Base-by-base conservation (phyloP, 2,113 vertebrate genomes). In the Rhadina sibilatrix region DNA sequence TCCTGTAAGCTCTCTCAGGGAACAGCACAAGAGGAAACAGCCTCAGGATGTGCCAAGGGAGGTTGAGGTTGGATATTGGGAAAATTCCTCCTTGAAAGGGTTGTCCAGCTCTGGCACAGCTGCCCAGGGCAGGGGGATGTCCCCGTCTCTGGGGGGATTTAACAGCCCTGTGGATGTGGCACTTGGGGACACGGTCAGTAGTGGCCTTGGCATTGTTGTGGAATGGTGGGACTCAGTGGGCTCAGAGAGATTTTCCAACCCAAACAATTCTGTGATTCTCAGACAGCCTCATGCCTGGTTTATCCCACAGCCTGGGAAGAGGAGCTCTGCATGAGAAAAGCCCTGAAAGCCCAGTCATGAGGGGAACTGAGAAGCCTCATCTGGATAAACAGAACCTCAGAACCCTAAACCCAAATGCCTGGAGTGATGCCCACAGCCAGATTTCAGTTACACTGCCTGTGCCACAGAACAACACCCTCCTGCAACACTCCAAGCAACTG, bases 161-260 rank as follows among this genome's bases (percentile, higher is more conserved):
- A 85, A 31, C 30, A 47, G 38, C 25, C 4, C 3, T 16, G 12
- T 15, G 40, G 38, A 42, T 20, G 27, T 47, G 60, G 66, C 46
- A 66, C 19, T 3, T 71, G 49, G 33, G 33, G 64, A 77, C 52
- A 31, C 2, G 52, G 50, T 16, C 57, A 72, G 44, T 22, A n/a
- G 12, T 72, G 38, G n/a, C 38, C 17, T 40, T 16, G 59, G 2
- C 52, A 80, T 4, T 65, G 44, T 8, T 42, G 35, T 6, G 60
- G 31, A 74, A 33, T 24, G 30, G 14, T 2, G 5, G 30, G 66
- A 60, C 6, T 9, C 4, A 0, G 27, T 0, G 3, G 28, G 27
- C 31, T 40, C 15, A 54, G 19, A 74, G 11, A 38, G n/a, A 31
- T 74, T 54, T 80, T 42, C 25, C 60, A 61, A 61, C 37, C 37